Base-by-base conservation (phyloP, 2,797 vertebrate species). In the Anguilla megastoma region DNA sequence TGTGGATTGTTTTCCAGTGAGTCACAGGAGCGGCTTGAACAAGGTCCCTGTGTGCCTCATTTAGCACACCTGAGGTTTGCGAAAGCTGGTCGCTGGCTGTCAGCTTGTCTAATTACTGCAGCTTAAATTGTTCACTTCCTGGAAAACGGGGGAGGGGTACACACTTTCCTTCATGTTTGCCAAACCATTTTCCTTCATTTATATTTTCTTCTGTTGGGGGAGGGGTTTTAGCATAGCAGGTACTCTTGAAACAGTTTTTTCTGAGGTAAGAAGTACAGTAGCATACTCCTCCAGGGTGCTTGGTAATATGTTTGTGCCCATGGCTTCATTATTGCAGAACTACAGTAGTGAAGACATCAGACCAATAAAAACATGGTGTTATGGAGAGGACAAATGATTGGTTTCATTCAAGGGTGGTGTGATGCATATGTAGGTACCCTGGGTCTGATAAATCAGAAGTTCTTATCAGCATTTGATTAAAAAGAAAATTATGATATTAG, bases 71-170 rank as follows among this genome's bases (percentile, higher is more conserved):
- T 85, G 58, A 85, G 84, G 27, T 60, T 63, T 1, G 54, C 2
- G 56, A 45, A 24, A 63, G 12, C 54, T 5, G 58, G 27, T 36
- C n/a, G 21, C 30, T 24, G 14, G 84, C 21, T 24, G 52, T 21
- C 36, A 8, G 84, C 30, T 48, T 60, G 56, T 18, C 30, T 85
- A 85, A 85, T 60, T 85, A 66, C 30, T 41, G 56, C 33, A 41
- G 56, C 84, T 85, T 85, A 85, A 60, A 36, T 33, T 6, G 14
- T n/a, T 63, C 56, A 66, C n/a, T 63, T 85, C 56, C 33, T 63
- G 54, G 84, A 63, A 85, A 36, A 33, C 2, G 12, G 33, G 54
- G 54, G 5, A 24, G 0, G 30, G 33, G 33, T 33, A 36, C 36
- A 76, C 3, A 9, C 14, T 76, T 41, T 71, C 27, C 54, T 63